Percentiles rank a stretch among this genome's conserved stretches.
Conservation (phyloP, 2,113 vertebrate species). For the Pseudorhombus dupliciocellatus region DNA sequence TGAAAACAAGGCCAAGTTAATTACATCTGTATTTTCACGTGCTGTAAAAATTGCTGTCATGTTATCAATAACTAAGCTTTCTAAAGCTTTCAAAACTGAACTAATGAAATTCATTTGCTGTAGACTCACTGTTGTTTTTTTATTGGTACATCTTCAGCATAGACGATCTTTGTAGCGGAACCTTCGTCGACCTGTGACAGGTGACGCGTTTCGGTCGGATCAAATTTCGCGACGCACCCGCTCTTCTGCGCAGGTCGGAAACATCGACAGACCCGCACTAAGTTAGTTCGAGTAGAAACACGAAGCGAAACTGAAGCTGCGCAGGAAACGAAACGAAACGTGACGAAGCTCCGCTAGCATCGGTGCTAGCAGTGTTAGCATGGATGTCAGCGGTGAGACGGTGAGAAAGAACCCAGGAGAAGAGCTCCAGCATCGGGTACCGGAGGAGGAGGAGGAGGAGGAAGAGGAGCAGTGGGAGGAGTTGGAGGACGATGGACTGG, state of each 20-base stretch:
- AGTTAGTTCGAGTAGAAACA: neutral
- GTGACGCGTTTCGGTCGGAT: constrained; percentile 46
- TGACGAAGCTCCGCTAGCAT: neutral
- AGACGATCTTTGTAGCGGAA: constrained; percentile 28
- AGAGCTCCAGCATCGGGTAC: neutral
- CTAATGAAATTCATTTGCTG: no score
- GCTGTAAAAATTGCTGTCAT: no score
- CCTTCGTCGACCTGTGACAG: no score
- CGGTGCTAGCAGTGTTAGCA: constrained; percentile 31
- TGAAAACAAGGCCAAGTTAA: no score
- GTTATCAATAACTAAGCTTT: no score
- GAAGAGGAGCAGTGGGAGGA: neutral
- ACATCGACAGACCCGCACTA: neutral
- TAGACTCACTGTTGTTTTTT: neutral
- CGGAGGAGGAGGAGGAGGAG: neutral
- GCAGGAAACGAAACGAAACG: neutral
- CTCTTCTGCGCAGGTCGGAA: neutral
- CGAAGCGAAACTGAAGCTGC: no score
- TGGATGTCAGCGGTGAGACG: constrained; percentile 34
- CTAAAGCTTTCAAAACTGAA: no score
- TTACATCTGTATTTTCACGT: no score
- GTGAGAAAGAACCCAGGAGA: neutral
- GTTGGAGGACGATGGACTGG: neutral
- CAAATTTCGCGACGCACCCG: constrained; percentile 18
- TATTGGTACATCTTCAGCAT: neutral